Evolutionary conservation across 2,797 vertebrate species (phyloP), one percentile per base, ranked within the genome.

Genomic region (Caiman crocodilus): DNA sequence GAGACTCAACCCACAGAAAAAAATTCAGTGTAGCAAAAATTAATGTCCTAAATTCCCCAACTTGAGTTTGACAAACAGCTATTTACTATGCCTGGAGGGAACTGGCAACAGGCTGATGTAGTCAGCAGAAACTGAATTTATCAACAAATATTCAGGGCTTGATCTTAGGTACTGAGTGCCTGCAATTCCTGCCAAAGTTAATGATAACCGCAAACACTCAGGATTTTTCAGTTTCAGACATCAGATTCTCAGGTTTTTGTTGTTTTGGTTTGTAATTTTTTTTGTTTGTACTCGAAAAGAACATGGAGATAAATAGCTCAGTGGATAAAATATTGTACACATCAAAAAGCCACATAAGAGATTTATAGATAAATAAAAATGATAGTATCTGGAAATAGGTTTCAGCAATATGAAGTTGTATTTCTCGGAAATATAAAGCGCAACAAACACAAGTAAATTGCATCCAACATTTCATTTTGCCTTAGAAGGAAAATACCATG

Each of bases 221-320:
- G n/a, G 12, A 16, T 64, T 79, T 82, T 59, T 76, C 69, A 63
- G 3, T 50, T 50, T 77, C 58, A 85, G 42, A 86, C 90, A 30
- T 50, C 71, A 87, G 28, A 79, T 63, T 77, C 78, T 60, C 73
- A 76, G 13, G 32, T 82, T 92, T 90, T 65, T 67, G 3, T 21
- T 81, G 8, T 9, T 83, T 79, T 89, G 56, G 50, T 76, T 94
- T 75, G 28, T 14, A 60, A 30, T 30, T 79, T 90, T 75, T 93
- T 80, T 79, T 93, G 82, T 88, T 92, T 91, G 95, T 71, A 74
- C n/a, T 84, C 77, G 93, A 95, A 93, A 95, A 91, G 79, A 95
- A 91, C 25, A 20, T 59, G 1, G 17, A 94, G 88, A 91, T 92
- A 84, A 94, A 94, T 74, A 85, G 79, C 84, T 82, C 76, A 21